Base-by-base conservation (phyloP, 2,797 vertebrate species). In the Danionella dracula region DNA sequence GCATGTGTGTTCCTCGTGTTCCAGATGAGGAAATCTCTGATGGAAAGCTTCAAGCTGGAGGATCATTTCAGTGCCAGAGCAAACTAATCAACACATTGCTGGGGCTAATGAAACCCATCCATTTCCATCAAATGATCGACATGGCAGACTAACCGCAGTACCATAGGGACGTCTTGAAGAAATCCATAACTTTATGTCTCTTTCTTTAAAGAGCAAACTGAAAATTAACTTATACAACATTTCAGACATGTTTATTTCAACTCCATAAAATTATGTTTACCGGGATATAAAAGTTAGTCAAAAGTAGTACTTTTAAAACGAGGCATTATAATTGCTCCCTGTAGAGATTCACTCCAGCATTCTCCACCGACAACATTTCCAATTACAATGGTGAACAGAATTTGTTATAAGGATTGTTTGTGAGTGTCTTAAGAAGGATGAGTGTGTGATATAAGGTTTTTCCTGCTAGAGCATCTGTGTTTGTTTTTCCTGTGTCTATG, bases 61-160 rank as follows among this genome's bases (percentile, higher is more conserved):
- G 37, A 65, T 50, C 61, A 73, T 63, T 34, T 53, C 17, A 42
- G 44, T 9, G 45, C 66, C 20, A 35, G 32, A 48, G 17, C 66
- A 54, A 56, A 61, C 62, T 68, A 70, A 76, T 74, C 51, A 41
- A 58, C 46, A 15, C 58, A 50, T 58, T 45, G 48, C 60, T 67
- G 57, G 60, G 74, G 50, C 44, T 40, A 58, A 73, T 57, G 1
- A 76, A 77, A 67, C 42, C 20, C 50, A 50, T 79, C 45, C 49
- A 69, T 77, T 69, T 17, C 23, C 56, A 65, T 77, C 61, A 35
- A 45, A 31, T 19, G 55, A 73, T 44, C 40, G 27, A 41, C 56
- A 53, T 17, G 44, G 46, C 37, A 46, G 34, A 12, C 54, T 37
- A 42, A 59, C 31, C 42, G 42, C 11, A 11, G 12, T 37, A 57